phyloP scores from a whole-genome alignment of 2,797 vertebrate genomes.

The Spheniscus humboldti region DNA sequence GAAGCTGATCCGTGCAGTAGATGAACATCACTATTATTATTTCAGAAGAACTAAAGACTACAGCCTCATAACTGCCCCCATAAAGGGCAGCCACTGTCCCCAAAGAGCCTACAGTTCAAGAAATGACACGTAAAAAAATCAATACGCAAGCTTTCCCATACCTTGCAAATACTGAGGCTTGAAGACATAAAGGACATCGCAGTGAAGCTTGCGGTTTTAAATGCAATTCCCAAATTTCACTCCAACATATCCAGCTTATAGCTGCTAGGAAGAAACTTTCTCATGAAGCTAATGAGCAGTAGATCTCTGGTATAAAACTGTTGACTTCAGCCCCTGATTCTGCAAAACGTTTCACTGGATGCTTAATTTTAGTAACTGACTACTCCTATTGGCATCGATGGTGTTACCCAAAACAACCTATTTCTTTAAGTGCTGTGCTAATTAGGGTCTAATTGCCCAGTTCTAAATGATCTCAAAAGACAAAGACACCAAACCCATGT shows the following conservation, averaged over 20 bases:
- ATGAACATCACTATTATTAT: neutral
- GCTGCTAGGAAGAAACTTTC: neutral
- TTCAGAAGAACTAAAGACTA: neutral
- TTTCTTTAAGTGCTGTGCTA: neutral
- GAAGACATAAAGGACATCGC: neutral
- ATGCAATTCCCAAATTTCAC: neutral
- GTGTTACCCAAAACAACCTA: neutral
- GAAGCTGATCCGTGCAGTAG: neutral
- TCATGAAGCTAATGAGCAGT: neutral
- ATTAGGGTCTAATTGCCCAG: neutral
- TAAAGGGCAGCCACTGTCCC: neutral
- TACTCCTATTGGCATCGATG: neutral
- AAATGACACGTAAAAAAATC: neutral
- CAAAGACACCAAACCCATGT: conserved; percentile 1
- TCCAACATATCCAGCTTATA: neutral
- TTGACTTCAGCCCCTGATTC: neutral
- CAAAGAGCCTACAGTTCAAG: neutral
- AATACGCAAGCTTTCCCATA: neutral
- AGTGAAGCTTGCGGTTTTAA: neutral
- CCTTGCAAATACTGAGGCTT: neutral
- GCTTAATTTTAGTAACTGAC: neutral
- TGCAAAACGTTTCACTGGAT: neutral
- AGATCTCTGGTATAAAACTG: neutral
- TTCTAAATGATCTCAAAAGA: conserved; percentile 30
- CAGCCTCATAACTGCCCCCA: neutral